Evolutionary conservation across 2,113 vertebrate genomes (phyloP), one percentile per base, ranked within the genome.

Genomic region (Odocoileus virginianus): DNA sequence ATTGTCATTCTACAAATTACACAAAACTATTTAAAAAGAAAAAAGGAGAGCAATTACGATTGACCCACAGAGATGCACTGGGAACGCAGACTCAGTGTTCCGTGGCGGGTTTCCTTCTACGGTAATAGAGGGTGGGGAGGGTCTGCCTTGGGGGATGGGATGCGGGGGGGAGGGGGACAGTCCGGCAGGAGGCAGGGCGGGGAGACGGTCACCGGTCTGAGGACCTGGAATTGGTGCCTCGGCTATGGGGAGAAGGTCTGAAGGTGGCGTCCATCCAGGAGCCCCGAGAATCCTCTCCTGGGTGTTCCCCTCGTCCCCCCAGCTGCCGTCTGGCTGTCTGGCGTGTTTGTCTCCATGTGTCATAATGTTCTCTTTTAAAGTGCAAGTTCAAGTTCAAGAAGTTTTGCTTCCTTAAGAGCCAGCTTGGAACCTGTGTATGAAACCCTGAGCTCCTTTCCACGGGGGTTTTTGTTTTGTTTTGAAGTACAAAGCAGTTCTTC

Each of bases 331-430:
- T 54, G 57, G 45, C 43, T 87, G 79, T 85, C 89, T 95, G 92
- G 94, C 84, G n/a, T 97, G 89, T 82, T 52, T 86, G 89, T 96
- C 81, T 96, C 40, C 57, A 54, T 60, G 85, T 97, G 92, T 82
- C 96, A 92, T 67, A 76, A 97, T 57, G 81, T 95, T 96, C 88
- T 96, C 43, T 95, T 82, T 81, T 82, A 98, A 97, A 98, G 96
- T 95, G 95, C 97, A 92, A 55, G 50, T 83, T 52, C 47, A 97
- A 93, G 91, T 97, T 98, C 97, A 97, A 98, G 87, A 98, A 96
- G 97, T 92, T 98, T 98, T 97, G 98, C 92, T 95, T 95, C 94
- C 87, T 98, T 97, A 14, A 96, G 98, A 98, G 98, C 83, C 97
- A 94, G 86, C 74, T 96, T 90, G 92, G 87, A 96, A 93, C 91